Evolutionary conservation across 2,797 vertebrate species (phyloP).

Genomic region (Cirrhinus mrigala): DNA sequence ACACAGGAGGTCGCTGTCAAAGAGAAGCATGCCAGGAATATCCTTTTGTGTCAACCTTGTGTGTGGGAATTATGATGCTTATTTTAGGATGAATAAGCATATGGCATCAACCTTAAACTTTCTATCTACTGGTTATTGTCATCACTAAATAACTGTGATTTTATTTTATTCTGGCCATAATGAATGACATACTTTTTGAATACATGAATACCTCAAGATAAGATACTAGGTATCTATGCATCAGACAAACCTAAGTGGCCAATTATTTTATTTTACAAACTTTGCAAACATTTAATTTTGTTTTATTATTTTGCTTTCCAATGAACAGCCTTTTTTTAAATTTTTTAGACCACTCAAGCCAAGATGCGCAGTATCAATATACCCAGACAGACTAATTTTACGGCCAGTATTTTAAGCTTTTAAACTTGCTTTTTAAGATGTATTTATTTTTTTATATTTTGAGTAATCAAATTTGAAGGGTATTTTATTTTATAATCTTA

Average conservation of each 20-base stretch:
- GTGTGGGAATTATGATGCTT: neutral
- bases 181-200: neutral
- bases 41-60: slow-evolving; percentile 77
- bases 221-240: neutral
- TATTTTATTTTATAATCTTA: neutral
- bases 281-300: neutral
- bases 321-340: too few relatives aligned
- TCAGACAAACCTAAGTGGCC: too few relatives aligned
- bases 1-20: slow-evolving; percentile 98
- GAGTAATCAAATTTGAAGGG: neutral
- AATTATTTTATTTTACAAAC: too few relatives aligned
- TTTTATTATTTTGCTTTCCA: neutral
- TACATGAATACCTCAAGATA: neutral
- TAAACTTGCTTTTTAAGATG: too few relatives aligned
- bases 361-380: too few relatives aligned
- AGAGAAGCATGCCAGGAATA: slow-evolving; percentile 99
- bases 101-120: neutral
- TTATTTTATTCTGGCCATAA: too few relatives aligned
- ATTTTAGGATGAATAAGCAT: neutral
- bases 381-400: too few relatives aligned
- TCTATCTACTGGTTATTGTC: too few relatives aligned
- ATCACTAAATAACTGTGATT: neutral
- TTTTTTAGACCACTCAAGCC: too few relatives aligned
- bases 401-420: too few relatives aligned
- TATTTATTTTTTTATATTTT: neutral